phyloP scores from a whole-genome alignment of 1,140 invertebrate species.

The Cataglyphis hispanica region DNA sequence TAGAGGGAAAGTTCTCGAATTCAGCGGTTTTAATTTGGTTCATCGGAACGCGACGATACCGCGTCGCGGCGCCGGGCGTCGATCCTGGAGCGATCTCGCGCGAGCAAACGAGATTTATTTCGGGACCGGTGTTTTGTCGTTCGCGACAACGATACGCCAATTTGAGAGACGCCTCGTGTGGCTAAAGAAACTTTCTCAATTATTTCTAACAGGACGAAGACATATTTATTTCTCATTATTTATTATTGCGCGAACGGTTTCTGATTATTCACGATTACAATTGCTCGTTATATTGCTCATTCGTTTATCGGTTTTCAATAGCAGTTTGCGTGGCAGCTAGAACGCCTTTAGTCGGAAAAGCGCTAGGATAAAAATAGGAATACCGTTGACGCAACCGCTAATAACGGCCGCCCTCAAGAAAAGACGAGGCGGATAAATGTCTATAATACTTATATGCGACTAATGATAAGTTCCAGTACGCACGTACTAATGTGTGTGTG shows the following conservation, averaged over 20 bases:
- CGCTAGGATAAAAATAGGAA: constrained; percentile 58
- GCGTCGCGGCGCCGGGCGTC: constrained; percentile 29
- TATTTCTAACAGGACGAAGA: not conserved
- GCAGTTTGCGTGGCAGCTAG: not conserved
- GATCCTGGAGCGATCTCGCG: constrained; percentile 27
- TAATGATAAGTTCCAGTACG: constrained; percentile 22
- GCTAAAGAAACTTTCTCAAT: not conserved
- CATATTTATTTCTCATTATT: not conserved
- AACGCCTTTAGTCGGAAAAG: constrained; percentile 25
- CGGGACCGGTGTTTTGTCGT: not conserved
- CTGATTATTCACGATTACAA: not conserved
- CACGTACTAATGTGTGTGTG: not conserved
- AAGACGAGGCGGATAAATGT: constrained; percentile 50
- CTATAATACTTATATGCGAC: constrained; percentile 24
- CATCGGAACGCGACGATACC: constrained; percentile 57
- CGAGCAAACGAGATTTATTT: constrained; percentile 40
- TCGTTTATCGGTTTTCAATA: constrained; percentile 40
- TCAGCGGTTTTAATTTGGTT: constrained; percentile 54
- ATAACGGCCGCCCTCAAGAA: constrained; percentile 52
- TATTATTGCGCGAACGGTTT: not conserved
- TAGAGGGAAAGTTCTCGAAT: not conserved
- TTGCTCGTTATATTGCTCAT: constrained; percentile 10
- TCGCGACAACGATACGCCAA: not conserved
- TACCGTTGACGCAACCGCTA: constrained; percentile 51
- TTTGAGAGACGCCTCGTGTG: not conserved